Conservation (phyloP, 2,888 invertebrate genomes). For the Macaria liturata region DNA sequence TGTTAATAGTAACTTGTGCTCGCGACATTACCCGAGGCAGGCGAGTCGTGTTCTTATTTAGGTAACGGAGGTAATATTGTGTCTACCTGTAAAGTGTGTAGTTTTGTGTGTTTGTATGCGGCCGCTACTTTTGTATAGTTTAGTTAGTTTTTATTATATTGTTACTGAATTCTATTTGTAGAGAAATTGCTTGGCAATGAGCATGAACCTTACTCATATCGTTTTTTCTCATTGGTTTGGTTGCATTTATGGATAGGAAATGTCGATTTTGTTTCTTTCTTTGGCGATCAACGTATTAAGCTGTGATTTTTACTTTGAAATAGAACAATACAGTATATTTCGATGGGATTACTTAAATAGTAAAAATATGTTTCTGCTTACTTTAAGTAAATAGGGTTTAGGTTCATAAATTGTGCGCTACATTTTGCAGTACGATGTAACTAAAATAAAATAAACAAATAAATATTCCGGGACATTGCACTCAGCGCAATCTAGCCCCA, state of each 20-base stretch:
- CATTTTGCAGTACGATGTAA: too few relatives aligned
- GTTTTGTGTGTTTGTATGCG: constrained; percentile 12
- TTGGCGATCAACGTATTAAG: too few relatives aligned
- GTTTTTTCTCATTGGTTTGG: neutral
- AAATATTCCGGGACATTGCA: too few relatives aligned
- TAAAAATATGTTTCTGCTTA: too few relatives aligned
- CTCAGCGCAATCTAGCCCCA: too few relatives aligned
- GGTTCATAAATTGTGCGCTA: too few relatives aligned
- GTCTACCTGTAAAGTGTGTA: constrained; percentile 15
- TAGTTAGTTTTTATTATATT: constrained; percentile 15
- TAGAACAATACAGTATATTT: too few relatives aligned
- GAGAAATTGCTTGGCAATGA: neutral
- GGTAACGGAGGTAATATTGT: constrained; percentile 19
- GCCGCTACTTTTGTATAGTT: constrained; percentile 15
- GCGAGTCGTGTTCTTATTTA: constrained; percentile 17
- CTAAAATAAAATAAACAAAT: too few relatives aligned
- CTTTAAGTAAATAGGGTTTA: too few relatives aligned
- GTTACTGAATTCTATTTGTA: neutral
- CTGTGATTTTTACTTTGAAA: too few relatives aligned
- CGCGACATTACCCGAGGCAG: constrained; percentile 4
- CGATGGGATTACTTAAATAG: too few relatives aligned
- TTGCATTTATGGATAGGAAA: neutral
- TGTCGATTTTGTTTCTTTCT: too few relatives aligned
- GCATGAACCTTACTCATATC: neutral
- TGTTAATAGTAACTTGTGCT: constrained; percentile 1